Percentiles rank a stretch among this genome's conserved stretches.
These are phyloP conservation scores for Mugil cephalus DNA, from an alignment of 2,113 vertebrate species.

Conservation along the genomic window DNA sequence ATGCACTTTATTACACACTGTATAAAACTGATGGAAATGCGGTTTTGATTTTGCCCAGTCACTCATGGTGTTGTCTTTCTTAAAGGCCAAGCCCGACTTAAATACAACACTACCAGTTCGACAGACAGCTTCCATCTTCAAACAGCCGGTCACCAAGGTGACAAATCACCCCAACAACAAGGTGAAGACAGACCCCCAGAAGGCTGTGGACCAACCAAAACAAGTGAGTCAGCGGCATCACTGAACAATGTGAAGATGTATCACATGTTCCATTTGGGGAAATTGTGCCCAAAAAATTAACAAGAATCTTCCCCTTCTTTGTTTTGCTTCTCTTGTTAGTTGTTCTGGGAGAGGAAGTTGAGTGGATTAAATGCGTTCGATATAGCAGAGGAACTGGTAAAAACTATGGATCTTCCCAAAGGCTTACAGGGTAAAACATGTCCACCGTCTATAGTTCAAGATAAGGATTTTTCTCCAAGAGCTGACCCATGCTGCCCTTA, in stretches of 20 bases:
- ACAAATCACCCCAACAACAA: conserved; percentile 99
- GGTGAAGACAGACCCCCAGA: conserved; percentile 96
- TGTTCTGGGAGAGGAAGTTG: conserved; percentile 98
- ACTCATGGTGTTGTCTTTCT: conserved; percentile 25
- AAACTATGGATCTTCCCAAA: conserved; percentile 97
- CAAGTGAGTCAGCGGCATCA: conserved; percentile 83
- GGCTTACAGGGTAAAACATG: conserved; percentile 89
- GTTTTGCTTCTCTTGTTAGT: conserved; percentile 75
- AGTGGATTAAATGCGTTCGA: conserved; percentile 95
- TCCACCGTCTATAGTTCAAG: background rate
- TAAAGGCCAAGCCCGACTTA: conserved; percentile 90
- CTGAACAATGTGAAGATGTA: background rate
- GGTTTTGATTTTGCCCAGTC: background rate
- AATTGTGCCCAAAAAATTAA: background rate
- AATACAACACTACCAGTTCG: conserved; percentile 96
- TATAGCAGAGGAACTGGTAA: conserved; percentile 96
- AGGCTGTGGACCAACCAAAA: conserved; percentile 94
- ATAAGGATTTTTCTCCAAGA: background rate
- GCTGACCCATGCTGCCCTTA: background rate
- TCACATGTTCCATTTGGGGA: background rate
- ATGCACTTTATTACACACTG: no score
- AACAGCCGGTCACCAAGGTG: conserved; percentile 97
- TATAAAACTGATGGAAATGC: background rate
- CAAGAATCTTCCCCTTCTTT: background rate
- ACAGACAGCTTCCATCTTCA: conserved; percentile 97